Percentiles rank a stretch among this genome's conserved stretches.
Evolutionary conservation across 2,113 vertebrate genomes (phyloP).

Genomic region (Cebidichthys violaceus): DNA sequence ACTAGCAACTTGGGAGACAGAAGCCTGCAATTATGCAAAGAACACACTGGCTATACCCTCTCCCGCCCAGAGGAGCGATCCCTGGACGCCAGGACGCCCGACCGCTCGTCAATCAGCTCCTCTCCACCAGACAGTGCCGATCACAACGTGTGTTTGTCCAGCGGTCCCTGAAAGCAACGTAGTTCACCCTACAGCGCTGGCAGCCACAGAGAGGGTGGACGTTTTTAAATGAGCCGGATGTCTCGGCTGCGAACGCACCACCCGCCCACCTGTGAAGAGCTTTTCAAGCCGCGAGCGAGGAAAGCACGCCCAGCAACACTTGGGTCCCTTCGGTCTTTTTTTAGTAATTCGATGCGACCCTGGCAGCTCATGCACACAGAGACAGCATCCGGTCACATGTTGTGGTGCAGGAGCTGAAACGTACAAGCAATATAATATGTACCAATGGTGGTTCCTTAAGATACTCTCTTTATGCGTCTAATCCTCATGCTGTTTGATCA

Average conservation of each 20-base stretch:
- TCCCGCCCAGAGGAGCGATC: background rate
- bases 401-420: background rate
- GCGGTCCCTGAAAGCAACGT: conserved; percentile 2
- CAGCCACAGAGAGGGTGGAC: conserved; percentile 15
- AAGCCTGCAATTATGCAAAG: conserved; percentile 42
- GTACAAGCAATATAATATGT: background rate
- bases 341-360: background rate
- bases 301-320: conserved; percentile 27
- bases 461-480: background rate
- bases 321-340: conserved; percentile 29
- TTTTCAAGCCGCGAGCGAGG: conserved; percentile 32
- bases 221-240: conserved; percentile 45
- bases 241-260: conserved; percentile 25
- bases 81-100: background rate
- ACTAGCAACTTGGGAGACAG: conserved; percentile 1
- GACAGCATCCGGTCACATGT: background rate
- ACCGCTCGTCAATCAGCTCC: conserved; percentile 13
- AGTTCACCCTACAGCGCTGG: conserved; percentile 13
- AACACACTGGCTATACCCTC: conserved; percentile 5
- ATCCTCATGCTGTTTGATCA: background rate
- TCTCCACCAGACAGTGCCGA: background rate
- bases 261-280: conserved; percentile 51
- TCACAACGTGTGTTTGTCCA: conserved; percentile 20
- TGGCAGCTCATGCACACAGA: background rate
- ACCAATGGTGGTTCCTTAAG: no score